A percentile compares a stretch with the other conserved stretches of the same genome.
Conservation (phyloP, 1,140 invertebrate species). For the Cotesia vestalis region DNA sequence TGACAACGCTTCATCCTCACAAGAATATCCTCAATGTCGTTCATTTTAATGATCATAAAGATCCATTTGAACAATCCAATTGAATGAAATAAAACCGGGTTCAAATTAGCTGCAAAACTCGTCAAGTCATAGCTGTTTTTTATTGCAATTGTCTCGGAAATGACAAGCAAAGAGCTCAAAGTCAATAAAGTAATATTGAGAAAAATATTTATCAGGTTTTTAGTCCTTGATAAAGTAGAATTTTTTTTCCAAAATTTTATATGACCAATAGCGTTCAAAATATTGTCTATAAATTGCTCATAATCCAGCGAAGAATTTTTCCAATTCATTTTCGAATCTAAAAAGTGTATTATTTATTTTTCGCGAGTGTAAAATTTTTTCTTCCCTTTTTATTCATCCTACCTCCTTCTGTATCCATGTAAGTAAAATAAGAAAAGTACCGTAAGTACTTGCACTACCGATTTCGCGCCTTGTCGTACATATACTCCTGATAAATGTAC, state of each 20-base stretch:
- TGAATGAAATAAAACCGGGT: conserved; percentile 36
- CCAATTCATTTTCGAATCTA: too few species aligned
- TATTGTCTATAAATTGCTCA: neutral
- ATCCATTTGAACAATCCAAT: conserved; percentile 45
- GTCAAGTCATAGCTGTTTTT: conserved; percentile 32
- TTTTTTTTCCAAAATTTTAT: conserved; percentile 37
- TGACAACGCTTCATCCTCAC: conserved; percentile 43
- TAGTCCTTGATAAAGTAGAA: conserved; percentile 32
- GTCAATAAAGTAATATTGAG: conserved; percentile 24
- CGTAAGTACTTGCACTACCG: too few species aligned
- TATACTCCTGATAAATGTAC: conserved; percentile 16
- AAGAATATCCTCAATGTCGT: conserved; percentile 35
- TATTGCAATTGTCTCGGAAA: conserved; percentile 37
- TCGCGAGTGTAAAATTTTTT: too few species aligned
- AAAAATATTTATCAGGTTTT: conserved; percentile 2
- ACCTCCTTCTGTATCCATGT: too few species aligned
- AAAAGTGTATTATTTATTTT: too few species aligned
- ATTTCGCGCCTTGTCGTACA: neutral
- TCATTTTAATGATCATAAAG: conserved; percentile 38
- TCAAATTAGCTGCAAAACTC: conserved; percentile 35
- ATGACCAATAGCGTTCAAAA: neutral
- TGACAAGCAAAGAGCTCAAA: conserved; percentile 28
- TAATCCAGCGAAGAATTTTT: neutral
- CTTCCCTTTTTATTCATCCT: too few species aligned
- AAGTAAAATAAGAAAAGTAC: too few species aligned